Conservation (phyloP, 1,140 invertebrate species). For the Diachasmimorpha longicaudata region DNA sequence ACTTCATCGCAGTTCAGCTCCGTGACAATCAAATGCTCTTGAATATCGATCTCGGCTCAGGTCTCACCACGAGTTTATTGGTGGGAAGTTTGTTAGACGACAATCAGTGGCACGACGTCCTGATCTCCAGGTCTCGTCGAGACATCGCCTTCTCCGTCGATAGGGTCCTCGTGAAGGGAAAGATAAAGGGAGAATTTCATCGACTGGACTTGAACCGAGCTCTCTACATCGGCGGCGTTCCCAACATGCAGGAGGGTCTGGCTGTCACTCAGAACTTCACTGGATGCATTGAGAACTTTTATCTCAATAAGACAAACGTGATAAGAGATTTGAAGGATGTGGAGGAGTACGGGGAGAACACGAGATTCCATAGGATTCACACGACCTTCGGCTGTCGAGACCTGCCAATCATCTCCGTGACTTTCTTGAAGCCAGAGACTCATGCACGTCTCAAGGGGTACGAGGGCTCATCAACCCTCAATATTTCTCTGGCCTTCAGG, state of each 20-base stretch:
- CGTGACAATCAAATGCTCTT: constrained; percentile 88
- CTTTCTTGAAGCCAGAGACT: constrained; percentile 82
- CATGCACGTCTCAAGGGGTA: constrained; percentile 82
- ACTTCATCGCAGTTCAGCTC: constrained; percentile 91
- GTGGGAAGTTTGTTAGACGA: constrained; percentile 95
- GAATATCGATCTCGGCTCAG: constrained; percentile 87
- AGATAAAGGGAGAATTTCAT: constrained; percentile 88
- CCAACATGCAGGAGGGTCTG: constrained; percentile 84
- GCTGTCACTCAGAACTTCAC: constrained; percentile 90
- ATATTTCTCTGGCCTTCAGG: constrained; percentile 88
- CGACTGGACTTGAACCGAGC: constrained; percentile 90
- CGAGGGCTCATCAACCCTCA: constrained; percentile 76
- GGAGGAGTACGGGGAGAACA: constrained; percentile 70
- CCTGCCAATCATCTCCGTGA: constrained; percentile 83
- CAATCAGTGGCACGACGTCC: constrained; percentile 97
- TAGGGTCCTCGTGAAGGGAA: constrained; percentile 82
- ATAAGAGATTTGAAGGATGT: constrained; percentile 79
- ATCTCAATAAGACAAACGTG: constrained; percentile 89
- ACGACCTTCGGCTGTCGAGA: constrained; percentile 79
- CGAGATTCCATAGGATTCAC: constrained; percentile 75
- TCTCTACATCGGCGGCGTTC: constrained; percentile 86
- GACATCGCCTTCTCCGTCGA: constrained; percentile 92
- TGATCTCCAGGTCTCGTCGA: constrained; percentile 81
- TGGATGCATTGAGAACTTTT: constrained; percentile 95
- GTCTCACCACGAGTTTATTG: constrained; percentile 80